These are phyloP conservation scores for Salvelinus fontinalis DNA, from an alignment of 2,113 vertebrate species.

Conservation along the genomic window DNA sequence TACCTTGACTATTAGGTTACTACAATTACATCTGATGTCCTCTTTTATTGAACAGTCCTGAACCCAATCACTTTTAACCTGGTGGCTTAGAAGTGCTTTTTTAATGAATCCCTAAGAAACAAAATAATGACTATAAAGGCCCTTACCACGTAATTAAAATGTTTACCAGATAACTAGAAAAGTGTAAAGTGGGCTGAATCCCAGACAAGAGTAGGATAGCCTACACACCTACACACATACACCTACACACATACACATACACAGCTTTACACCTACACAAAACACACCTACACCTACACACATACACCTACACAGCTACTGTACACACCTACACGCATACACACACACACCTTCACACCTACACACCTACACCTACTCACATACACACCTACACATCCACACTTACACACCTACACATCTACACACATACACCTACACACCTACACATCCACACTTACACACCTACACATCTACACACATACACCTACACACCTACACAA, in stretches of 20 bases:
- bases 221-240: not conserved
- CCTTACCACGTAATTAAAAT: not conserved
- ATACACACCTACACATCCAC: no score
- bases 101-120: not conserved
- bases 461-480: not conserved
- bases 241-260: no score
- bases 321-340: no score
- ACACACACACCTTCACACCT: no score
- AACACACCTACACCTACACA: no score
- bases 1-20: no score
- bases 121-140: not conserved
- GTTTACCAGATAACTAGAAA: not conserved
- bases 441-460: not conserved
- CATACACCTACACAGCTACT: no score
- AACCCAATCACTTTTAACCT: not conserved
- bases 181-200: not conserved
- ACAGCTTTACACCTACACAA: no score
- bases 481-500: no score
- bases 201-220: not conserved
- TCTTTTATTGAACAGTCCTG: not conserved
- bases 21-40: no score
- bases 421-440: not conserved
- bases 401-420: no score
- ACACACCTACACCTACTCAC: no score
- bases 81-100: not conserved